phyloP scores from a whole-genome alignment of 2,888 invertebrate species.

The Argyra leucocephala region DNA sequence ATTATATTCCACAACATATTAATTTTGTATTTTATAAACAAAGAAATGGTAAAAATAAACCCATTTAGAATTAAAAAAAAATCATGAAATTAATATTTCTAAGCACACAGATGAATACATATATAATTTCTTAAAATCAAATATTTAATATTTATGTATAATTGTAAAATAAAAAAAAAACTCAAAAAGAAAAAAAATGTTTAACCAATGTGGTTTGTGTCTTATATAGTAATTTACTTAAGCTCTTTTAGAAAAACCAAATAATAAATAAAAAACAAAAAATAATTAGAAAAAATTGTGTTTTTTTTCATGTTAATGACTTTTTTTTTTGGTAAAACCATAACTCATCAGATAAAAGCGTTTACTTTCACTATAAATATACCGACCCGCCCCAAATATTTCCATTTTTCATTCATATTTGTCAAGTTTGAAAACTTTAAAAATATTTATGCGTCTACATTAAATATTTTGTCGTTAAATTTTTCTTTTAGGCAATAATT shows the following conservation, averaged over 20 bases:
- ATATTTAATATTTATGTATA: slow-evolving; percentile 5
- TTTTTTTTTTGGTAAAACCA: too few species aligned
- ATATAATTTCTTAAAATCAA: not conserved
- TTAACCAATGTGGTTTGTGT: slow-evolving; percentile 6
- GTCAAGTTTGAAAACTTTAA: too few species aligned
- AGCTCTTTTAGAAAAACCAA: slow-evolving; percentile 6
- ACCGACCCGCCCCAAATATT: too few species aligned
- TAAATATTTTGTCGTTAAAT: too few species aligned
- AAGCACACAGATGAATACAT: slow-evolving; percentile 1
- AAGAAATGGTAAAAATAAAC: too few species aligned
- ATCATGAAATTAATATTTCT: not conserved
- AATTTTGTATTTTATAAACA: too few species aligned
- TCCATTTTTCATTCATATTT: too few species aligned
- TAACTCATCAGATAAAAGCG: too few species aligned
- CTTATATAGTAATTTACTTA: slow-evolving; percentile 6
- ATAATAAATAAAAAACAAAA: not conserved
- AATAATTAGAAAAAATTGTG: not conserved
- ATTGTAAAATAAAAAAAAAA: slow-evolving; percentile 3
- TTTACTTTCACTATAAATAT: too few species aligned
- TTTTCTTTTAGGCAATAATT: too few species aligned
- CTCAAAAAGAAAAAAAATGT: not conserved
- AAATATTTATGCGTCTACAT: too few species aligned
- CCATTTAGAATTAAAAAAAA: not conserved
- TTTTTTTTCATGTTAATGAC: not conserved
- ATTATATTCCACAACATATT: too few species aligned